Evolutionary conservation across 2,888 invertebrate genomes (phyloP).

Genomic region (Nemotelus nigrinus): DNA sequence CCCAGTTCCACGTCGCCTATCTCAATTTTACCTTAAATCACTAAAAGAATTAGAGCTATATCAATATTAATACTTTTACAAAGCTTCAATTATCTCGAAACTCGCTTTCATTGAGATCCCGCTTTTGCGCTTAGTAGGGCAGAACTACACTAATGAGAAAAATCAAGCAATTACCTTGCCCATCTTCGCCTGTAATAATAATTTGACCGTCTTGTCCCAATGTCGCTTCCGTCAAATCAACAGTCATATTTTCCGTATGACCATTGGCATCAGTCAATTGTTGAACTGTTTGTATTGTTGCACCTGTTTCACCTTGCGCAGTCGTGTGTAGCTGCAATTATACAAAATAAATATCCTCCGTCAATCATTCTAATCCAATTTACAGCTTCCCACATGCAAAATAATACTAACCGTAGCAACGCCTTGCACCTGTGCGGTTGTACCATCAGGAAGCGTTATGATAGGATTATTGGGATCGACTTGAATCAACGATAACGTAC

Average conservation of each 20-base stretch:
- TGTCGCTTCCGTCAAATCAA: slow-evolving; percentile 92
- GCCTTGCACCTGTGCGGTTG: slow-evolving; percentile 91
- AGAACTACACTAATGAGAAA: too few species aligned
- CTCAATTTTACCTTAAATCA: too few species aligned
- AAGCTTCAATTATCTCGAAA: too few species aligned
- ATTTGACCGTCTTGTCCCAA: slow-evolving; percentile 93
- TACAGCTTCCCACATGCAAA: neutral
- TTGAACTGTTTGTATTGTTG: slow-evolving; percentile 73
- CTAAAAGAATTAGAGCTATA: too few species aligned
- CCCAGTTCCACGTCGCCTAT: too few species aligned
- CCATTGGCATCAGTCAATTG: slow-evolving; percentile 75
- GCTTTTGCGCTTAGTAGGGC: too few species aligned
- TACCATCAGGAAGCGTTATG: slow-evolving; percentile 94
- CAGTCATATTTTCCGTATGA: slow-evolving; percentile 82
- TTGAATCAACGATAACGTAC: slow-evolving; percentile 94
- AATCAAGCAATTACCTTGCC: slow-evolving; percentile 74
- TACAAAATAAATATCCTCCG: slow-evolving; percentile 46
- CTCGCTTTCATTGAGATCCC: too few species aligned
- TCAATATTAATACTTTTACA: too few species aligned
- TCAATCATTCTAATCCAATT: too few species aligned
- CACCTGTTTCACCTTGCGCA: slow-evolving; percentile 70
- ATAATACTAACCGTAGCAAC: slow-evolving; percentile 62
- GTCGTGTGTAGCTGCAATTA: slow-evolving; percentile 69
- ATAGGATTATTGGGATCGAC: slow-evolving; percentile 94
- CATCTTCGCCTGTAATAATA: slow-evolving; percentile 94